These are phyloP conservation scores for Ciona savignyi DNA, from an alignment of 23 tunicate genomes.

Conservation along the genomic window DNA sequence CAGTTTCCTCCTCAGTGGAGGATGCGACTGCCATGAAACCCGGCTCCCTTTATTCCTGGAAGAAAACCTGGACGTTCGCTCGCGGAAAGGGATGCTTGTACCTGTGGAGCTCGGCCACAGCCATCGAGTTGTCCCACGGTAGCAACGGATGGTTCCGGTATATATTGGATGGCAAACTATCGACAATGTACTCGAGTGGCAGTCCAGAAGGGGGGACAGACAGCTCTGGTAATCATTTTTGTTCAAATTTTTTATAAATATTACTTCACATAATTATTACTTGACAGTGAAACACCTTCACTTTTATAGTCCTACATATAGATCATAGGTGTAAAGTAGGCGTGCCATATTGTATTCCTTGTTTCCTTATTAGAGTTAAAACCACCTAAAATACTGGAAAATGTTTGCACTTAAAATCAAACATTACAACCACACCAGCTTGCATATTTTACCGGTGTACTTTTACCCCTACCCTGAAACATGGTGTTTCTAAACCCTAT, in stretches of 20 bases:
- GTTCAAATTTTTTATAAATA: too few relatives aligned
- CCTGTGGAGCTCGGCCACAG: conserved; percentile 72
- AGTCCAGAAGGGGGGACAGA: conserved; percentile 86
- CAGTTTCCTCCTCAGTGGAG: not conserved
- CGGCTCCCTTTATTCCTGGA: conserved; percentile 55
- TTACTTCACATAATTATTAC: too few relatives aligned
- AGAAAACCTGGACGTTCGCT: conserved; percentile 49
- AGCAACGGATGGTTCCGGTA: conserved; percentile 97
- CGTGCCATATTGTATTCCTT: not conserved
- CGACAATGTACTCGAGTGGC: conserved; percentile 94
- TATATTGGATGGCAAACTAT: conserved; percentile 62
- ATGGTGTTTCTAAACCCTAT: too few relatives aligned
- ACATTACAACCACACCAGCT: too few relatives aligned
- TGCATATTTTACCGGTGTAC: too few relatives aligned
- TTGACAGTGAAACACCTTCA: too few relatives aligned
- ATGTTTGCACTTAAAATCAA: too few relatives aligned
- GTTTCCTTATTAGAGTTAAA: too few relatives aligned
- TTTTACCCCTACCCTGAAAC: too few relatives aligned
- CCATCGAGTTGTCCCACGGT: conserved; percentile 76
- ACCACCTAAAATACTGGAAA: too few relatives aligned
- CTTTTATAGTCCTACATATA: not conserved
- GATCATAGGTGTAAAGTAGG: not conserved
- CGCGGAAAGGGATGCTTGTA: conserved; percentile 76
- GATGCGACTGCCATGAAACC: conserved; percentile 49
- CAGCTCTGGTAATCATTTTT: conserved; percentile 57